Conservation (phyloP, 2,113 vertebrate species). For the Rana temporaria region DNA sequence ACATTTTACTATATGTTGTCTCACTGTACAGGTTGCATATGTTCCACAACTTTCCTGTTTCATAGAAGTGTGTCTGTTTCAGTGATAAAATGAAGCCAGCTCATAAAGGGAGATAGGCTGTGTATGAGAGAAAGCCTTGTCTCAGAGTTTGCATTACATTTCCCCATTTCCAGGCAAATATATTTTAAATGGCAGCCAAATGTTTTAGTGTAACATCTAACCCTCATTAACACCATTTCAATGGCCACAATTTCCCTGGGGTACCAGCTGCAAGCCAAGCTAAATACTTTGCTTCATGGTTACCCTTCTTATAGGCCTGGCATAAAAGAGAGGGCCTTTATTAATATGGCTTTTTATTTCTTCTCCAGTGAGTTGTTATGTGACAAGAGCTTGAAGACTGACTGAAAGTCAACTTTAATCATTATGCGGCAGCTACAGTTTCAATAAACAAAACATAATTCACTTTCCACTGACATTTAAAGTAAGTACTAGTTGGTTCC, state of each 20-base stretch:
- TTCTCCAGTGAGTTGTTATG: background rate
- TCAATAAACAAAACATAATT: background rate
- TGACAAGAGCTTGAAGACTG: background rate
- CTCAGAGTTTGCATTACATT: conserved; percentile 33
- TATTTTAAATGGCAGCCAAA: conserved; percentile 55
- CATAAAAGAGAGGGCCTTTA: conserved; percentile 5
- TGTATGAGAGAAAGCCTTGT: conserved; percentile 50
- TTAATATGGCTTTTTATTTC: conserved; percentile 18
- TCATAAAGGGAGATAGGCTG: conserved; percentile 7
- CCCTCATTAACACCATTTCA: conserved; percentile 53
- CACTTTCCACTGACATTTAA: background rate
- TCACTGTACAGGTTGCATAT: background rate
- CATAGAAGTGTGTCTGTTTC: conserved; percentile 37
- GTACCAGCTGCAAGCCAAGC: conserved; percentile 34
- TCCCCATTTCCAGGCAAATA: conserved; percentile 45
- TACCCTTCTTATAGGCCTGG: conserved; percentile 11
- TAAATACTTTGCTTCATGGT: conserved; percentile 46
- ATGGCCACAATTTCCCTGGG: conserved; percentile 27
- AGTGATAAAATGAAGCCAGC: background rate
- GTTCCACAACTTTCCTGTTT: background rate
- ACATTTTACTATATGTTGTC: no score
- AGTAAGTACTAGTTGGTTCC: background rate
- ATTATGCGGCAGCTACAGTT: background rate
- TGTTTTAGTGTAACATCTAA: conserved; percentile 53
- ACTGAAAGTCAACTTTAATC: background rate